Conservation (phyloP, 2,797 vertebrate species). For the Myoxocephalus aenaeus region DNA sequence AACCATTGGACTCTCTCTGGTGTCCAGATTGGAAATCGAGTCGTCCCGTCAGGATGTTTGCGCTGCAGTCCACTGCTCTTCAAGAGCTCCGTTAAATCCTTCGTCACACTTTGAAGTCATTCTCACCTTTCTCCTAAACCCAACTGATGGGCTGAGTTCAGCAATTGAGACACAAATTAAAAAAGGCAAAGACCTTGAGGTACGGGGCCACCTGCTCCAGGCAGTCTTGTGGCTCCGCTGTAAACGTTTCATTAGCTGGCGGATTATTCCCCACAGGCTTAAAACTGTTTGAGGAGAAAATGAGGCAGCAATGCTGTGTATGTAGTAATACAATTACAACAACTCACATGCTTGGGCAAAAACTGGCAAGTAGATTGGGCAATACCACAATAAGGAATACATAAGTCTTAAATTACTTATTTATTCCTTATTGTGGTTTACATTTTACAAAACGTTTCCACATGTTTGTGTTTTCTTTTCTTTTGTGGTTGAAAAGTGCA, state of each 20-base stretch:
- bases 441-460: slow-evolving; percentile 9
- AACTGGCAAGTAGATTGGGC: background rate
- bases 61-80: slow-evolving; percentile 1
- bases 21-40: slow-evolving; percentile 38
- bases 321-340: slow-evolving; percentile 6
- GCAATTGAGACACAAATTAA: slow-evolving; percentile 52
- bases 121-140: slow-evolving; percentile 63
- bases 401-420: background rate
- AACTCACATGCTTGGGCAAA: background rate
- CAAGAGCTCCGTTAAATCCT: slow-evolving; percentile 36
- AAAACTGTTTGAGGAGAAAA: slow-evolving; percentile 24
- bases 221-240: slow-evolving; percentile 34
- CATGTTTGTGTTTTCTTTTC: slow-evolving; percentile 8
- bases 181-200: slow-evolving; percentile 52
- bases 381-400: slow-evolving; percentile 7
- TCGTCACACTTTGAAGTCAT: slow-evolving; percentile 61
- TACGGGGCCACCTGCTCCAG: slow-evolving; percentile 47
- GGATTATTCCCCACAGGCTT: slow-evolving; percentile 49
- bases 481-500: background rate
- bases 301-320: slow-evolving; percentile 17
- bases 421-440: too few species aligned
- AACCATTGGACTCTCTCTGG: slow-evolving; percentile 30
- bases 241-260: slow-evolving; percentile 63
- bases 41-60: slow-evolving; percentile 10
- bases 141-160: slow-evolving; percentile 43